A percentile compares a stretch with the other conserved stretches of the same genome.
These are phyloP conservation scores for Herpailurus yagouaroundi DNA, from an alignment of 2,113 vertebrate species.

Conservation along the genomic window DNA sequence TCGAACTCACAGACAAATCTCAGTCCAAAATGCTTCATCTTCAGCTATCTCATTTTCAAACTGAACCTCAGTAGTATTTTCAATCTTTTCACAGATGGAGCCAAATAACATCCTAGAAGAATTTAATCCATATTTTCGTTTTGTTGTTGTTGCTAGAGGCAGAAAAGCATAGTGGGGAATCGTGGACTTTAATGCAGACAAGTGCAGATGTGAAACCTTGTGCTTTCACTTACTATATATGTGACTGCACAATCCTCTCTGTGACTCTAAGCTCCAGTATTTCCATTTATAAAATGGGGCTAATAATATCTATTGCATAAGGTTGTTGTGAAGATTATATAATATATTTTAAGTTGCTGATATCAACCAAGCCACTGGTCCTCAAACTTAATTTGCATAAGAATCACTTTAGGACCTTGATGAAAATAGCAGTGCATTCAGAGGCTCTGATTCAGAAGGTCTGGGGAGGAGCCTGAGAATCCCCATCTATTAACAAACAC, in stretches of 20 bases:
- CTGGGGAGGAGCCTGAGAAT: not conserved
- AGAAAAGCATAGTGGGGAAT: not conserved
- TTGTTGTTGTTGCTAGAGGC: not conserved
- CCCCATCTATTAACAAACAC: not conserved
- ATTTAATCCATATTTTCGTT: constrained; percentile 1
- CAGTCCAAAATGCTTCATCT: not conserved
- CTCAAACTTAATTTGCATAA: not conserved
- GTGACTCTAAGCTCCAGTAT: not conserved
- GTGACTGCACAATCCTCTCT: not conserved
- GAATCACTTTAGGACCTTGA: constrained; percentile 6
- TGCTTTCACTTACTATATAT: not conserved
- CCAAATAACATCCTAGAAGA: not conserved
- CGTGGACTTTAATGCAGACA: not conserved
- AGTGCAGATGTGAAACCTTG: not conserved
- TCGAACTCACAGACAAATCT: not conserved
- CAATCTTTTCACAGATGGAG: constrained; percentile 1
- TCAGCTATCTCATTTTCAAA: not conserved
- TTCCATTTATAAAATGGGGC: not conserved
- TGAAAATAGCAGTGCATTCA: not conserved
- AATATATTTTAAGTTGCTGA: not conserved
- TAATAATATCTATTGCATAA: not conserved
- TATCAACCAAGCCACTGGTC: not conserved
- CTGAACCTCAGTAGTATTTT: not conserved
- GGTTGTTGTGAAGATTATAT: not conserved
- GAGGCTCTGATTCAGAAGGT: not conserved